phyloP scores from a whole-genome alignment of 2,888 invertebrate genomes.

The Vanessa cardui region DNA sequence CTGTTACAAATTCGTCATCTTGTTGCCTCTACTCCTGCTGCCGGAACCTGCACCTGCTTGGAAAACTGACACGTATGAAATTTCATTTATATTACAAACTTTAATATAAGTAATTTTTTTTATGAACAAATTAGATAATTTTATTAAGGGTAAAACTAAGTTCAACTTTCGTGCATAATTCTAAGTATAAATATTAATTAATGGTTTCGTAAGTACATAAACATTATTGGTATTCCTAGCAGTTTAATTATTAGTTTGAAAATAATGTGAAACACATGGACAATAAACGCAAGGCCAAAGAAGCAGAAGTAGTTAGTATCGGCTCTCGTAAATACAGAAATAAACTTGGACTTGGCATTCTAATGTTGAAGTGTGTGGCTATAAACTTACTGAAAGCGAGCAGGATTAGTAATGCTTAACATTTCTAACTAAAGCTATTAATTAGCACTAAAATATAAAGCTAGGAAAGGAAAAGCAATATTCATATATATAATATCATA shows the following conservation, averaged over 20 bases:
- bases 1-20: conserved; percentile 56
- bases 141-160: background rate
- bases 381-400: conserved; percentile 1
- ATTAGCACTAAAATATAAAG: background rate
- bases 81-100: conserved; percentile 13
- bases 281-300: conserved; percentile 2
- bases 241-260: background rate
- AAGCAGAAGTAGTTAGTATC: conserved; percentile 11
- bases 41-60: conserved; percentile 68
- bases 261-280: background rate
- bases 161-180: conserved; percentile 10
- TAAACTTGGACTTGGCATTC: conserved; percentile 26
- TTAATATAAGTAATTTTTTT: background rate
- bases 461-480: no score
- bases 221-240: background rate
- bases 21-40: conserved; percentile 61
- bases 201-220: no score
- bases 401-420: background rate
- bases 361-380: conserved; percentile 3
- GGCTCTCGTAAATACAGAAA: conserved; percentile 30
- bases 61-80: conserved; percentile 49
- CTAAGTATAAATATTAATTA: background rate
- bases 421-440: background rate
- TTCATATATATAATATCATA: no score
- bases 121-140: background rate